A percentile compares a stretch with the other conserved stretches of the same genome.
phyloP scores from a whole-genome alignment of 2,888 invertebrate genomes.

The Sinopyrophorus schimmeli region DNA sequence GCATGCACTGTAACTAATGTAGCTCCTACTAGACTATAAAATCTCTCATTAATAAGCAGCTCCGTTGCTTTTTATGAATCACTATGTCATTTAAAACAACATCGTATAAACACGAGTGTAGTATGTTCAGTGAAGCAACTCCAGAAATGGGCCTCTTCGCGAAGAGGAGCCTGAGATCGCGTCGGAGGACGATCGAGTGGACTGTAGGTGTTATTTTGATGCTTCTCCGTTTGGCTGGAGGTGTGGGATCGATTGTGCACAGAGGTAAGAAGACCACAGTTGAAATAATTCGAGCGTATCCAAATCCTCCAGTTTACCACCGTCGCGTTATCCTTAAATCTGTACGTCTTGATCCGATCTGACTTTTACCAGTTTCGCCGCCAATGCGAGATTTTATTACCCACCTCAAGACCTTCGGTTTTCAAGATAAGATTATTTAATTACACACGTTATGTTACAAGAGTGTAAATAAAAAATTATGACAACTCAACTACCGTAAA shows the following conservation, averaged over 20 bases:
- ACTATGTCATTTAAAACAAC: slow-evolving; percentile 24
- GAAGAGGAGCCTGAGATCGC: slow-evolving; percentile 10
- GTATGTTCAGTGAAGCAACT: slow-evolving; percentile 16
- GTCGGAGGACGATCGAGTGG: slow-evolving; percentile 14
- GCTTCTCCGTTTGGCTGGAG: slow-evolving; percentile 14
- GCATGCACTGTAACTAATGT: slow-evolving; percentile 25
- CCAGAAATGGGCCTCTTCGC: slow-evolving; percentile 20
- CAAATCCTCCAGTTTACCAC: too few species aligned
- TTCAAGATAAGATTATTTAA: slow-evolving; percentile 20
- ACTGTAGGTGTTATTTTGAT: slow-evolving; percentile 14
- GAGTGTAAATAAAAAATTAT: too few species aligned
- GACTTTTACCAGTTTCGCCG: slow-evolving; percentile 22
- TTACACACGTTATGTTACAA: slow-evolving; percentile 19
- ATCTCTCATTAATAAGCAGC: slow-evolving; percentile 24
- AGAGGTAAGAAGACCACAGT: slow-evolving; percentile 16
- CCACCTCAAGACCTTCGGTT: slow-evolving; percentile 20
- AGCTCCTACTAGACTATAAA: slow-evolving; percentile 26
- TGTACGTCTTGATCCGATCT: too few species aligned
- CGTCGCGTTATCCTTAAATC: too few species aligned
- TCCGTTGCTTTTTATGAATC: slow-evolving; percentile 24
- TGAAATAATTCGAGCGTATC: too few species aligned
- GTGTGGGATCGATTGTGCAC: slow-evolving; percentile 8
- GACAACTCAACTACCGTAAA: too few species aligned
- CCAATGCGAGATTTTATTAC: slow-evolving; percentile 21
- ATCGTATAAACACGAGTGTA: slow-evolving; percentile 19